A percentile compares a stretch with the other conserved stretches of the same genome.
phyloP scores from a whole-genome alignment of 2,888 invertebrate genomes.

The Laothoe populi region DNA sequence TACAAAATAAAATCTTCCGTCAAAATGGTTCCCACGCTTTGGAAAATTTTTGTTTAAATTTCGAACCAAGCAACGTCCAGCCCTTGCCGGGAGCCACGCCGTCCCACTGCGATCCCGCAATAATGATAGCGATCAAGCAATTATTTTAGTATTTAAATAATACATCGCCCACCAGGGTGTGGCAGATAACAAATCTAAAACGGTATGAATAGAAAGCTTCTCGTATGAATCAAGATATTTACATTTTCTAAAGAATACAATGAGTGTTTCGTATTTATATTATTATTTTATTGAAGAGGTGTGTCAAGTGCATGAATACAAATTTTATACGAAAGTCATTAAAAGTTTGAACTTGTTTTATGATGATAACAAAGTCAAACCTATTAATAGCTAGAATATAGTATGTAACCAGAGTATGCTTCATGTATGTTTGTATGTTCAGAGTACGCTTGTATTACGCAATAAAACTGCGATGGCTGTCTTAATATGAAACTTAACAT shows the following conservation, averaged over 20 bases:
- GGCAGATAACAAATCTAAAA: conserved; percentile 55
- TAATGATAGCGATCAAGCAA: conserved; percentile 80
- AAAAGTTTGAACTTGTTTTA: no score
- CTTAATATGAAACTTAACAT: not conserved
- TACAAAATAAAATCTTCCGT: conserved; percentile 37
- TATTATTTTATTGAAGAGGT: no score
- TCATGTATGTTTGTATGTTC: no score
- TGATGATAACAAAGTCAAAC: no score
- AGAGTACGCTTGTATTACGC: no score
- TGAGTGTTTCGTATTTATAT: no score
- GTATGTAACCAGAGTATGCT: no score
- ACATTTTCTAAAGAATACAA: not conserved
- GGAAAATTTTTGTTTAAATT: conserved; percentile 51
- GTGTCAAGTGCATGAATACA: no score
- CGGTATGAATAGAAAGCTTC: conserved; percentile 48
- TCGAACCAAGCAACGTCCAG: conserved; percentile 48
- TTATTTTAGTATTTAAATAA: conserved; percentile 68
- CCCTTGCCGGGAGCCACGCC: conserved; percentile 72
- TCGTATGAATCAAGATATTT: not conserved
- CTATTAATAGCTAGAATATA: no score
- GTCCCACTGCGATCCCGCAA: conserved; percentile 58
- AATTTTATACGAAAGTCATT: no score
- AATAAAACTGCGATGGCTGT: no score
- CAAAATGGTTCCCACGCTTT: conserved; percentile 65
- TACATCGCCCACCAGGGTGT: conserved; percentile 58